Evolutionary conservation across 2,797 vertebrate genomes (phyloP), one percentile per base, ranked within the genome.

Genomic region (Falco naumanni): DNA sequence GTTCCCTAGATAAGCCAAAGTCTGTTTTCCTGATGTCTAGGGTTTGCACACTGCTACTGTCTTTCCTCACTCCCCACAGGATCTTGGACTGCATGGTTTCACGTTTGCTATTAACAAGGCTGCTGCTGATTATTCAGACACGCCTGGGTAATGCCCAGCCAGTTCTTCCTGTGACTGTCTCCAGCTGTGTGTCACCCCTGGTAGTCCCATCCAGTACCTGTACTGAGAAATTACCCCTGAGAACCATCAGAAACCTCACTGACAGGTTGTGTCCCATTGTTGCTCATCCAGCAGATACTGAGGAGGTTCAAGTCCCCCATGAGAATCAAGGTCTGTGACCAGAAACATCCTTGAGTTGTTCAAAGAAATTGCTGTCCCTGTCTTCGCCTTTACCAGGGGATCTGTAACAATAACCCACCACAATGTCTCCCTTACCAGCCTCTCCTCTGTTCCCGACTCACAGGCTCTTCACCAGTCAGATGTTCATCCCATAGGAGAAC

Each of bases 261-360:
- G 29, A 12, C 18, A 59, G 29, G 2, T 28, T 63, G 16, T 53
- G 43, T 78, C 43, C 53, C 26, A 18, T 11, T 43, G 51, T 43
- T 14, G 2, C 9, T 54, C 22, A 29, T 34, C 33, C 51, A 77
- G 43, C 31, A 75, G 56, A 39, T 34, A 5, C 19, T 59, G 26
- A 18, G 51, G 41, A 13, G 15, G 41, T 41, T 33, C 0, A 0
- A 33, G 41, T 4, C 22, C 21, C 61, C 41, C 41, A 41, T 41
- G 41, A 41, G 41, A 41, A 41, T 41, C 41, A 41, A 13, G 13
- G 15, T 41, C 26, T 37, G 28, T 50, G 54, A 69, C 29, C 26
- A 84, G 60, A 84, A 84, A 78, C 14, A 69, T 43, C 11, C 14
- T 15, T 6, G 15, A 29, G 5, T 39, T 54, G 7, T 51, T 91